These are phyloP conservation scores for Anas platyrhynchos DNA, from an alignment of 2,113 vertebrate genomes.

Conservation along the genomic window DNA sequence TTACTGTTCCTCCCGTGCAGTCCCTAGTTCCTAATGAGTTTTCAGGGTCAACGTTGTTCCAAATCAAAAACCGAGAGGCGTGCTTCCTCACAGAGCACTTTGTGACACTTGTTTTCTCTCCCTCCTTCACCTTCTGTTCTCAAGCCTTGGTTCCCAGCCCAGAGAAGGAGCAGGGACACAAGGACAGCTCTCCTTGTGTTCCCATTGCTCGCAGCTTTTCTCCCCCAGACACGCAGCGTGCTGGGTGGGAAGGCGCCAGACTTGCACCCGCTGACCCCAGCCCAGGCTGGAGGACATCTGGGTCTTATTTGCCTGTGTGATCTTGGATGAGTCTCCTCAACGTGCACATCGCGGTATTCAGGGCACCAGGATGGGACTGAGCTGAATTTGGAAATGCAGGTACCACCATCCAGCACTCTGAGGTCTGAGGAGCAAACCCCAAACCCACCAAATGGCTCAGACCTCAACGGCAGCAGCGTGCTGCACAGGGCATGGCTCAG, in stretches of 20 bases:
- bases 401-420: background rate
- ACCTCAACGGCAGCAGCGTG: background rate
- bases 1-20: constrained; percentile 10
- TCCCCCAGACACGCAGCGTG: background rate
- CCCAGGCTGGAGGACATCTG: background rate
- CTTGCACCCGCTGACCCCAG: background rate
- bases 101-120: background rate
- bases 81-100: background rate
- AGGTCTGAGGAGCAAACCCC: accelerated
- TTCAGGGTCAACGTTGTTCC: constrained; percentile 2
- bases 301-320: background rate
- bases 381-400: background rate
- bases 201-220: background rate
- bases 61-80: background rate
- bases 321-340: background rate
- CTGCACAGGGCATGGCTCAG: accelerated
- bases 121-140: background rate
- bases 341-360: accelerated
- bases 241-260: background rate
- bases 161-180: background rate
- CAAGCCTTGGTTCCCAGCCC: background rate
- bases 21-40: background rate
- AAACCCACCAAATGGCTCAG: background rate
- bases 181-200: background rate
- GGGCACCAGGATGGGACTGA: accelerated